Percentiles rank a stretch among this genome's conserved stretches.
These are phyloP conservation scores for Vanessa cardui DNA, from an alignment of 2,888 invertebrate genomes.

Conservation along the genomic window DNA sequence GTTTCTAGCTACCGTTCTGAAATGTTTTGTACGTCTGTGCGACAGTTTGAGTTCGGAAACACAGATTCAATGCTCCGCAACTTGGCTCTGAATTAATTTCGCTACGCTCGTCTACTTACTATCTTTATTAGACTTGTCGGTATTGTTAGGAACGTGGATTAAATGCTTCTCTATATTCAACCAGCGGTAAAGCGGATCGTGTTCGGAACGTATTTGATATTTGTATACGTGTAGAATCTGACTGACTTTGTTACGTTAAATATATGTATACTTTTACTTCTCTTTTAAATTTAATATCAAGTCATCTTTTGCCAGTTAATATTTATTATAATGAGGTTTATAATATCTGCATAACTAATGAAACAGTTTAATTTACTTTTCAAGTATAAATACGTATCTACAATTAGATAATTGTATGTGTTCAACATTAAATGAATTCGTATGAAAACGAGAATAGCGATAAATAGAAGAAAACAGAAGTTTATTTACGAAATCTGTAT, in stretches of 20 bases:
- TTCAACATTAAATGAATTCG: neutral
- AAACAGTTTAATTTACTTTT: no score
- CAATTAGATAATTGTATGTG: no score
- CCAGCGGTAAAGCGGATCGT: neutral
- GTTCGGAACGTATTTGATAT: conserved; percentile 8
- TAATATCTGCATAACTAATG: no score
- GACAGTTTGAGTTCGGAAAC: conserved; percentile 43
- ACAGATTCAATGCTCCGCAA: conserved; percentile 46
- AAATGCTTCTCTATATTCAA: conserved; percentile 8
- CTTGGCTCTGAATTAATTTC: conserved; percentile 51
- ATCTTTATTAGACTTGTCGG: conserved; percentile 39
- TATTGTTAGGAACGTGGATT: conserved; percentile 18
- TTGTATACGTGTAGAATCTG: neutral
- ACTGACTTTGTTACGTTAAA: neutral
- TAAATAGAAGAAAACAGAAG: neutral
- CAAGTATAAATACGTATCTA: no score
- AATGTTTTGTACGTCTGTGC: conserved; percentile 49
- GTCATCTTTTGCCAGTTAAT: no score
- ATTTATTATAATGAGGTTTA: no score
- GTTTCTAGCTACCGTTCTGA: conserved; percentile 44
- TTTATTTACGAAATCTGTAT: neutral
- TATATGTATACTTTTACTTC: no score
- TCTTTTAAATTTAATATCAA: no score
- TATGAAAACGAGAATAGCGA: neutral
- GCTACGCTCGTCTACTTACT: conserved; percentile 38